phyloP scores from a whole-genome alignment of 2,888 invertebrate species.

The Andrena chrysosceles region DNA sequence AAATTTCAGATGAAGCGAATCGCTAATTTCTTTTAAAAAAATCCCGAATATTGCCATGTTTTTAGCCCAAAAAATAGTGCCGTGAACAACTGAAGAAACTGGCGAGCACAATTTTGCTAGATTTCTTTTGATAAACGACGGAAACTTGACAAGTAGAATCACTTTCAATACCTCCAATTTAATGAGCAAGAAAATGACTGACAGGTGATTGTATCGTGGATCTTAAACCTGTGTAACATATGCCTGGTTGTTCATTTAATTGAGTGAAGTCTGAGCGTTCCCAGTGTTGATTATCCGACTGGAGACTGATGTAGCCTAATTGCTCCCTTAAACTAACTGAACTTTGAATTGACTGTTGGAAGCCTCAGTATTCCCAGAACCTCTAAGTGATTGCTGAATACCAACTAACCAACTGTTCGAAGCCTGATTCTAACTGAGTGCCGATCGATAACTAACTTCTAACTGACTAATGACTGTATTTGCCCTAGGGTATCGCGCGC shows the following conservation, averaged over 20 bases:
- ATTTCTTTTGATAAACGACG: too few species aligned
- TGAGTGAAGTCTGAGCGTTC: not conserved
- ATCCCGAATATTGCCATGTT: too few species aligned
- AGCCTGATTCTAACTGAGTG: not conserved
- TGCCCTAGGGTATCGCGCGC: too few species aligned
- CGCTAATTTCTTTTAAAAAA: too few species aligned
- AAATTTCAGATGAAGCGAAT: too few species aligned
- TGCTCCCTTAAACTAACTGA: conserved; percentile 5
- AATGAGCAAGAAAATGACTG: not conserved
- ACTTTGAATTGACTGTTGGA: conserved; percentile 4
- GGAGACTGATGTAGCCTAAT: not conserved
- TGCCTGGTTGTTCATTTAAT: not conserved
- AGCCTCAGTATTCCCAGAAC: conserved; percentile 16
- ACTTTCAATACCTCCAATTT: too few species aligned
- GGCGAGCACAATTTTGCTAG: too few species aligned
- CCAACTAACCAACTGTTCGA: conserved; percentile 21
- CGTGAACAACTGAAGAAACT: too few species aligned
- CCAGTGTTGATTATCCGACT: not conserved
- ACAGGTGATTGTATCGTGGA: not conserved
- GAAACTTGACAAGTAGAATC: too few species aligned
- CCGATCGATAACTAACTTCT: not conserved
- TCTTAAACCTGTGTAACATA: not conserved
- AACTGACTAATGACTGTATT: not conserved
- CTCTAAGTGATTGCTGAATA: conserved; percentile 4
- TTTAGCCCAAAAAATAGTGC: too few species aligned